A percentile compares a stretch with the other conserved stretches of the same genome.
phyloP scores from a whole-genome alignment of 1,140 invertebrate genomes.

The Aphelenchoides avenae region DNA sequence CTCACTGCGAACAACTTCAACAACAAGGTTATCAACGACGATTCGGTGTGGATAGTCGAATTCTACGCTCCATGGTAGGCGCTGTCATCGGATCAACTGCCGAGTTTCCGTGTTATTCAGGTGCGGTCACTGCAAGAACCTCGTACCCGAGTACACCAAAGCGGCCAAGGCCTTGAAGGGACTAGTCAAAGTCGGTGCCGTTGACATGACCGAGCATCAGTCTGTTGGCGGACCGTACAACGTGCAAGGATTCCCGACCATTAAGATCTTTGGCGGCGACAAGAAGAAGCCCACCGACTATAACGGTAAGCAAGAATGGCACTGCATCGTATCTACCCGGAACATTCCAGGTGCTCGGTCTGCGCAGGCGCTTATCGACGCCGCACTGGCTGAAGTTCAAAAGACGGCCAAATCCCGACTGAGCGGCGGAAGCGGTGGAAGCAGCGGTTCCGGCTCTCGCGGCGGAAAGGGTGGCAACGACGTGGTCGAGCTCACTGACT shows the following conservation, averaged over 20 bases:
- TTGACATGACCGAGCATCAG: slow-evolving; percentile 82
- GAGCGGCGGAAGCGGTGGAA: slow-evolving; percentile 17
- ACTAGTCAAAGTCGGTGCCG: slow-evolving; percentile 83
- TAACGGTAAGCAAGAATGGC: slow-evolving; percentile 65
- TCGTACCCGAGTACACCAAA: slow-evolving; percentile 77
- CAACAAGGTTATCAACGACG: slow-evolving; percentile 74
- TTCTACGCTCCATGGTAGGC: slow-evolving; percentile 87
- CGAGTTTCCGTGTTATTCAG: slow-evolving; percentile 54
- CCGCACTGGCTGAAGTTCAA: slow-evolving; percentile 62
- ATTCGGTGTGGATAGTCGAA: slow-evolving; percentile 85
- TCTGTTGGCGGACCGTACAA: slow-evolving; percentile 75
- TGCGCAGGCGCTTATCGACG: slow-evolving; percentile 78
- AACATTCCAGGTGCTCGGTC: slow-evolving; percentile 68
- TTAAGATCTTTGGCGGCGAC: slow-evolving; percentile 85
- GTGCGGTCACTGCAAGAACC: slow-evolving; percentile 64
- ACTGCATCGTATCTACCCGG: neutral
- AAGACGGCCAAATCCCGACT: slow-evolving; percentile 32
- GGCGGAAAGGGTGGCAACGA: slow-evolving; percentile 59
- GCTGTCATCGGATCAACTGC: slow-evolving; percentile 4
- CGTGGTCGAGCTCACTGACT: slow-evolving; percentile 86
- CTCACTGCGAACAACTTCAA: slow-evolving; percentile 87
- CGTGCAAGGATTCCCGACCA: slow-evolving; percentile 86
- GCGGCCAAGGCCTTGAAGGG: slow-evolving; percentile 82
- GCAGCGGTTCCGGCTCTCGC: slow-evolving; percentile 4
- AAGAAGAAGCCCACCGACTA: slow-evolving; percentile 83